phyloP scores from a whole-genome alignment of 2,797 vertebrate genomes.

The Buceros bicornis region DNA sequence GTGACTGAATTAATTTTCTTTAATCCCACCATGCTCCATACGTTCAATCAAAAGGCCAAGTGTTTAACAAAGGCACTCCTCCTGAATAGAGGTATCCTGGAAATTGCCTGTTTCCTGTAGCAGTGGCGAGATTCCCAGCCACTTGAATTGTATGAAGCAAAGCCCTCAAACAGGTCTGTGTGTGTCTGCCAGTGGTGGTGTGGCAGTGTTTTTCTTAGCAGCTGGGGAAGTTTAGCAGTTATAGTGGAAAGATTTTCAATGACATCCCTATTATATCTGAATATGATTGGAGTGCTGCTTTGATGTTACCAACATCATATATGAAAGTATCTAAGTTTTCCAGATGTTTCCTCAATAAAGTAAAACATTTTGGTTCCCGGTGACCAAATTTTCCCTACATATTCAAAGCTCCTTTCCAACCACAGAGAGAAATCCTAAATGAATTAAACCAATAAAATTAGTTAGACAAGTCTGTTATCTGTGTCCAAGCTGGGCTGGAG shows the following conservation, averaged over 20 bases:
- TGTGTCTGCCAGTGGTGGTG: conserved; percentile 8
- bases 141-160: conserved; percentile 7
- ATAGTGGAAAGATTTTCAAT: conserved; percentile 44
- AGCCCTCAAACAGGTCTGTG: conserved; percentile 6
- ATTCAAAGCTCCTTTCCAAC: conserved; percentile 30
- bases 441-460: conserved; percentile 46
- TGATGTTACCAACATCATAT: conserved; percentile 23
- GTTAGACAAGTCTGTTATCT: conserved; percentile 11
- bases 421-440: conserved; percentile 24
- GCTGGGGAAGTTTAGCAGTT: conserved; percentile 35
- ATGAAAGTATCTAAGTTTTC: conserved; percentile 56
- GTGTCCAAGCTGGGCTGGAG: conserved; percentile 32
- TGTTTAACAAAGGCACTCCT: conserved; percentile 24
- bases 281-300: conserved; percentile 21
- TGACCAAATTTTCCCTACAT: conserved; percentile 19
- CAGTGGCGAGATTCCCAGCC: background rate
- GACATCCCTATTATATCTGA: conserved; percentile 46
- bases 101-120: conserved; percentile 22
- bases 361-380: background rate
- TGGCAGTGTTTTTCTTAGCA: conserved; percentile 31
- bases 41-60: conserved; percentile 45
- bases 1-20: background rate
- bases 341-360: conserved; percentile 71
- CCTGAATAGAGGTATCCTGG: conserved; percentile 19
- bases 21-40: background rate